Evolutionary conservation across 1,140 invertebrate genomes (phyloP).

Genomic region (Maniola jurtina): DNA sequence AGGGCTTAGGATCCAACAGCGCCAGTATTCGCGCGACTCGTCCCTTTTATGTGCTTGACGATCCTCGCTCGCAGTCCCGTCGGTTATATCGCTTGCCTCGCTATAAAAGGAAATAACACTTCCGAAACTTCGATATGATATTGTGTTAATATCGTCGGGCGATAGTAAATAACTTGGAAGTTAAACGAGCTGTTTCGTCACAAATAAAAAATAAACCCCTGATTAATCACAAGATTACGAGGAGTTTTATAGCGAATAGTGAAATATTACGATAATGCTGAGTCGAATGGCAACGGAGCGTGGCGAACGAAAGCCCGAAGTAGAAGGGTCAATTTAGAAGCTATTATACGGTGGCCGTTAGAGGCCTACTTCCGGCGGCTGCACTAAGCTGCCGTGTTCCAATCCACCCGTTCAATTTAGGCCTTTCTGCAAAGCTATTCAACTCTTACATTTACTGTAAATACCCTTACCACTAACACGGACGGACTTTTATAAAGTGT

Average conservation of each 20-base stretch:
- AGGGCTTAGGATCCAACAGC: conserved; percentile 74
- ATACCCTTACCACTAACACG: conserved; percentile 45
- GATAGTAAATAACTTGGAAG: conserved; percentile 15
- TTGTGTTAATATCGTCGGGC: conserved; percentile 46
- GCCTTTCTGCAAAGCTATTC: conserved; percentile 68
- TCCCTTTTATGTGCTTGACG: conserved; percentile 76
- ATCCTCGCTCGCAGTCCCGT: conserved; percentile 58
- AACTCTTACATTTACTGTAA: conserved; percentile 57
- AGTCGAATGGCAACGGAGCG: conserved; percentile 40
- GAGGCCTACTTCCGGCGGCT: conserved; percentile 74
- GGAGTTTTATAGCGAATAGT: conserved; percentile 17
- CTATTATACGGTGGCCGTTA: conserved; percentile 74
- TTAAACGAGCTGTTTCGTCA: neutral
- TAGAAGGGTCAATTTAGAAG: conserved; percentile 74
- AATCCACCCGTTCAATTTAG: conserved; percentile 71
- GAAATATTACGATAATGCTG: conserved; percentile 49
- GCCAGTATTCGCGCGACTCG: conserved; percentile 71
- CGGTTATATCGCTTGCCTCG: conserved; percentile 62
- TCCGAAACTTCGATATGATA: conserved; percentile 65
- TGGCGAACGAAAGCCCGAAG: conserved; percentile 46
- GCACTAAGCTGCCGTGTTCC: conserved; percentile 73
- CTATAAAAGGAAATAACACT: conserved; percentile 74
- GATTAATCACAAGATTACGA: conserved; percentile 13
- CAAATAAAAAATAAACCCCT: neutral
- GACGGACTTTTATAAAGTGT: conserved; percentile 32